Conservation (phyloP, 1,140 invertebrate genomes). For the Xylocopa sonorina region DNA sequence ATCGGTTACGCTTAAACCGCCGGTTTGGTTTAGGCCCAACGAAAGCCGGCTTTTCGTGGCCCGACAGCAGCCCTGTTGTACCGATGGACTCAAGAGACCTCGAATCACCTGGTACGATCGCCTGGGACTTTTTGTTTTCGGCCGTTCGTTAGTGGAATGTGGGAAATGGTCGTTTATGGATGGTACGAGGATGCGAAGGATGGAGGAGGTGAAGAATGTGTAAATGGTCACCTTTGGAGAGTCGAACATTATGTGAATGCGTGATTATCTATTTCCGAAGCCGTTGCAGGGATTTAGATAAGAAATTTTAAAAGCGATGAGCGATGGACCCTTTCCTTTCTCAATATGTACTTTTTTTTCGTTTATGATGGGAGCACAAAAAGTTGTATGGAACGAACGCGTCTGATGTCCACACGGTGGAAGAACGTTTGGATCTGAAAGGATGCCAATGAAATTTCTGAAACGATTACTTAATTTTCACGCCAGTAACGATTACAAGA, state of each 20-base stretch:
- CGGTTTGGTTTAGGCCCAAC: slow-evolving; percentile 72
- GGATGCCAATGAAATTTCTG: no score
- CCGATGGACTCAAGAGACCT: slow-evolving; percentile 4
- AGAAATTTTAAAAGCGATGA: not conserved
- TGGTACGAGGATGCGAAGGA: not conserved
- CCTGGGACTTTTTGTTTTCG: not conserved
- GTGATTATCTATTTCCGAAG: not conserved
- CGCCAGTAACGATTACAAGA: no score
- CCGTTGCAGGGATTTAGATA: not conserved
- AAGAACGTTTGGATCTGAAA: no score
- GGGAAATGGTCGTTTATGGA: not conserved
- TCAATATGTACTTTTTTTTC: no score
- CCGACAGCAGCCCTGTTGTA: slow-evolving; percentile 30
- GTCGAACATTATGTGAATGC: not conserved
- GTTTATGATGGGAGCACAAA: no score
- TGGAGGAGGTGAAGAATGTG: not conserved
- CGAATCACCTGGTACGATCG: slow-evolving; percentile 1
- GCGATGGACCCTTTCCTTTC: no score
- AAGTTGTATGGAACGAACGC: no score
- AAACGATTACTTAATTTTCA: no score
- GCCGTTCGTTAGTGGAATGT: slow-evolving; percentile 13
- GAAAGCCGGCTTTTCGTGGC: slow-evolving; percentile 52
- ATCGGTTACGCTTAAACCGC: slow-evolving; percentile 78
- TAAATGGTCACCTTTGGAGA: not conserved
- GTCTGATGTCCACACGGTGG: no score